A percentile compares a stretch with the other conserved stretches of the same genome.
Evolutionary conservation across 2,888 invertebrate genomes (phyloP).

Genomic region (Polyommatus iphigenia): DNA sequence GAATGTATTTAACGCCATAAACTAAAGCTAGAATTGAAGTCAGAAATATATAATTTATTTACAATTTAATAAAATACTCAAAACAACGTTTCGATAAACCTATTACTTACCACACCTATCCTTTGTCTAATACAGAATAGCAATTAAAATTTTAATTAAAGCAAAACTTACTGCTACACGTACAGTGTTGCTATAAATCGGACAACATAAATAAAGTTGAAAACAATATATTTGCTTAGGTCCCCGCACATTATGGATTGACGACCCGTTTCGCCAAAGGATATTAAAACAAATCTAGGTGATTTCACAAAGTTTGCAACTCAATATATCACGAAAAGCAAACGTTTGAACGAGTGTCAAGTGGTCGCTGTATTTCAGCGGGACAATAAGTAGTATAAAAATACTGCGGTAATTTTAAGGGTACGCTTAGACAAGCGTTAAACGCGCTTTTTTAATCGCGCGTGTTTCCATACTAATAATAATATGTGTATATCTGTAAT

Average conservation of each 20-base stretch:
- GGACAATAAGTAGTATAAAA: not conserved
- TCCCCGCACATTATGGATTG: constrained; percentile 4
- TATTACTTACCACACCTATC: too few relatives aligned
- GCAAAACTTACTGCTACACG: not conserved
- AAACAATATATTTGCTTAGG: constrained; percentile 18
- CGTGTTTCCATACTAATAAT: too few relatives aligned
- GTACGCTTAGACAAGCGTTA: too few relatives aligned
- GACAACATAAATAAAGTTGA: constrained; percentile 11
- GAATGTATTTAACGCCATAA: too few relatives aligned
- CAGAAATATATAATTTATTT: too few relatives aligned
- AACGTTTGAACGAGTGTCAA: not conserved
- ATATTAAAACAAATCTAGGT: constrained; percentile 11
- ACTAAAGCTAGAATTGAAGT: too few relatives aligned
- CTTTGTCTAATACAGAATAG: not conserved
- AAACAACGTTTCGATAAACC: too few relatives aligned
- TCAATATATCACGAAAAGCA: not conserved
- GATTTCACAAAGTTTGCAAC: not conserved
- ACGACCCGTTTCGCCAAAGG: not conserved
- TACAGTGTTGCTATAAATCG: not conserved
- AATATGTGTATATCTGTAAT: too few relatives aligned
- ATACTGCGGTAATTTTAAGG: not conserved
- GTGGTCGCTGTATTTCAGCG: not conserved
- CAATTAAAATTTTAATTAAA: constrained; percentile 10
- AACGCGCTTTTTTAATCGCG: too few relatives aligned
- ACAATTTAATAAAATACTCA: too few relatives aligned